A percentile compares a stretch with the other conserved stretches of the same genome.
Conservation (phyloP, 1,140 invertebrate species). For the Gyrodactylus bullatarudis region DNA sequence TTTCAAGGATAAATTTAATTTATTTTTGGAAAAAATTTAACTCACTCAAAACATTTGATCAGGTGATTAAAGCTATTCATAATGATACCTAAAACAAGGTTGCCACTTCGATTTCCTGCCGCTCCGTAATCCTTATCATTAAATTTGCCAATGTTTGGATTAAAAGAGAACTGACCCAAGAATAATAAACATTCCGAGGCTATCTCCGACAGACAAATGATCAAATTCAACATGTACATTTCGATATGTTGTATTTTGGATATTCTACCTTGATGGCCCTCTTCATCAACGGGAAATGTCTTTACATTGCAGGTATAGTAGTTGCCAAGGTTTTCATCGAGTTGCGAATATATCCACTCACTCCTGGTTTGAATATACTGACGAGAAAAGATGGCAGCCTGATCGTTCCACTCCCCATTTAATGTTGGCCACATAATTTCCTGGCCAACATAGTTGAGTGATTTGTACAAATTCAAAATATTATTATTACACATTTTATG, state of each 20-base stretch:
- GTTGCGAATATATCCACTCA: neutral
- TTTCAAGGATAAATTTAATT: neutral
- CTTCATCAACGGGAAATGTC: neutral
- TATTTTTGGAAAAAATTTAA: neutral
- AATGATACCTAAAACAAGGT: neutral
- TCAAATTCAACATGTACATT: neutral
- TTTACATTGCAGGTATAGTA: neutral
- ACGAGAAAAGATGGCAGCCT: neutral
- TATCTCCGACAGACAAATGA: neutral
- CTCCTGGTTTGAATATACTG: neutral
- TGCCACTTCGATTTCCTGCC: neutral
- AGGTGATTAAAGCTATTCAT: neutral
- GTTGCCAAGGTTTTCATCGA: neutral
- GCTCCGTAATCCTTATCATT: neutral
- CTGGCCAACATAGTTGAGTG: neutral
- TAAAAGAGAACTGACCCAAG: neutral
- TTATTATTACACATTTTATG: neutral
- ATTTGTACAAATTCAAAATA: neutral
- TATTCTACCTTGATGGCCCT: neutral
- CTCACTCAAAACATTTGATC: neutral
- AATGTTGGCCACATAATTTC: neutral
- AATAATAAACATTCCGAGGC: neutral
- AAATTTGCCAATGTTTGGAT: neutral
- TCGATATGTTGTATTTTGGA: neutral
- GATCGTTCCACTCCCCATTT: neutral